Evolutionary conservation across 2,113 vertebrate genomes (phyloP).

Genomic region (Heterochromis multidens): DNA sequence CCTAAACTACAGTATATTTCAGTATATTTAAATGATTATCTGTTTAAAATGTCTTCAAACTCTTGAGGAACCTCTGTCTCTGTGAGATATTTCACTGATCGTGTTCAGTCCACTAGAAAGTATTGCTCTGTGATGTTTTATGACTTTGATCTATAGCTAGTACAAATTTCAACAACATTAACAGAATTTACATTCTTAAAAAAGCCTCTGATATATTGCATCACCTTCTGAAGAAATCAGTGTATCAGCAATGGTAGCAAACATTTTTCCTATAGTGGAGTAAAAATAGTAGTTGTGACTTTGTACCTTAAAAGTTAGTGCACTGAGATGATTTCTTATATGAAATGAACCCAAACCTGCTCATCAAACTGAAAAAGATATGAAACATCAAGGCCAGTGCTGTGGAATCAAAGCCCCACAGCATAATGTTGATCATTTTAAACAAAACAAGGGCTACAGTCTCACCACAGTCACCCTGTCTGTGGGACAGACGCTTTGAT

Average conservation of each 20-base stretch:
- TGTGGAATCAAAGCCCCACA: slow-evolving; percentile 24
- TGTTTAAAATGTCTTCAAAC: background rate
- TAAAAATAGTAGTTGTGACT: background rate
- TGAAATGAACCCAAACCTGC: background rate
- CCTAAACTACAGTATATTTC: background rate
- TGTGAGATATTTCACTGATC: background rate
- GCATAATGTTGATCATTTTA: background rate
- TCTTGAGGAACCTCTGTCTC: background rate
- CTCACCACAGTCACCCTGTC: background rate
- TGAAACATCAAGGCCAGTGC: slow-evolving; percentile 1
- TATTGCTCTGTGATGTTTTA: background rate
- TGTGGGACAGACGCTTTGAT: slow-evolving; percentile 21
- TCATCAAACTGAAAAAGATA: background rate
- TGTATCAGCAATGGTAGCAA: background rate
- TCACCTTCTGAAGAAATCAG: background rate
- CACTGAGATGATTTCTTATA: background rate
- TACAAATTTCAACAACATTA: background rate
- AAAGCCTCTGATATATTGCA: background rate
- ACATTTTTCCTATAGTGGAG: background rate
- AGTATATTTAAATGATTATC: background rate
- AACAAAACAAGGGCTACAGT: background rate
- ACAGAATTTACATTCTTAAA: background rate
- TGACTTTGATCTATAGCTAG: background rate
- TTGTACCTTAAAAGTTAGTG: background rate
- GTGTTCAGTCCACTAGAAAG: background rate